Conservation (phyloP, 2,113 vertebrate genomes). For the Elachura formosa region DNA sequence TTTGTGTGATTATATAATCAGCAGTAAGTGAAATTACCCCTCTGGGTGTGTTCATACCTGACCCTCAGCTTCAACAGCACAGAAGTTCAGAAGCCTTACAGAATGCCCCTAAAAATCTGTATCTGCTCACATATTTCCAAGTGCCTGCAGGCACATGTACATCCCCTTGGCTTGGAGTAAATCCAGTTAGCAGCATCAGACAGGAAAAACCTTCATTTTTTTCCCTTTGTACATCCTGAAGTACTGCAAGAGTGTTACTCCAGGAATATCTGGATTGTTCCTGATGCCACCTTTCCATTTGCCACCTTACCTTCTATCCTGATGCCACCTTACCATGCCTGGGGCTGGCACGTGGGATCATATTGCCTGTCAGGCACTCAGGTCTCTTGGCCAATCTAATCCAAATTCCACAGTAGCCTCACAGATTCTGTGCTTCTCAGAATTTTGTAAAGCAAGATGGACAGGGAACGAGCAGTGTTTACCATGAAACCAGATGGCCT, state of each 20-base stretch:
- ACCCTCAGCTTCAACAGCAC: neutral
- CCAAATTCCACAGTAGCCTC: neutral
- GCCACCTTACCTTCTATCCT: neutral
- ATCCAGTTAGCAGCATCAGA: neutral
- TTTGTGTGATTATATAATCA: neutral
- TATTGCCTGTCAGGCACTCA: neutral
- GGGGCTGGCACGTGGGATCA: accelerated
- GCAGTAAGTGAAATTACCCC: neutral
- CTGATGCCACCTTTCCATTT: neutral
- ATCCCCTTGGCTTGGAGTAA: neutral
- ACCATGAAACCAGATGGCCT: neutral
- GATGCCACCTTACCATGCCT: neutral
- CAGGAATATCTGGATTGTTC: neutral
- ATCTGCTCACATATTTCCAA: neutral
- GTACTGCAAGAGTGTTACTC: neutral
- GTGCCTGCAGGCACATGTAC: neutral
- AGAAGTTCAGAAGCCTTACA: neutral
- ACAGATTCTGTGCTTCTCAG: accelerated
- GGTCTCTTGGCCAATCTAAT: too few species aligned
- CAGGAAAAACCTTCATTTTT: neutral
- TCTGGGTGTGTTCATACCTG: neutral
- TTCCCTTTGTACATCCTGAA: neutral
- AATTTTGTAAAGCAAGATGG: accelerated
- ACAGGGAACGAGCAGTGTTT: neutral
- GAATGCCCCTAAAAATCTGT: neutral